Evolutionary conservation across 2,797 vertebrate genomes (phyloP), one percentile per base, ranked within the genome.

Genomic region (Neoniphon sammara): DNA sequence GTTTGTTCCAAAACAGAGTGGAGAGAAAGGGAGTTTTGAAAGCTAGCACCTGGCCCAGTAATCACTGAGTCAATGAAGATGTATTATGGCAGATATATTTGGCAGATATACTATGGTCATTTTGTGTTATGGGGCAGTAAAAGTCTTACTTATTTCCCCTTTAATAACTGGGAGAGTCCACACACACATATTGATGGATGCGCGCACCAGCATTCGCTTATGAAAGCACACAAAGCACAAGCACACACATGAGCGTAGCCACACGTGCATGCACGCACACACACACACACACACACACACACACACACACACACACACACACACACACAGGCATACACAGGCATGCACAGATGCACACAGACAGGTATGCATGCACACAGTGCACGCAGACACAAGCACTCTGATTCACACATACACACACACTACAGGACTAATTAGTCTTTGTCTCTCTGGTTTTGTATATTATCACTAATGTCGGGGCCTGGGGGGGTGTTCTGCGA

Each of bases 391-490:
- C 18, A 7, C 60, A 6, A 27, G 25, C 25, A 27, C 25, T 27
- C 25, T 27, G 25, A 2, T 27, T 27, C 34, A 57, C 64, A 18
- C 75, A 20, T 67, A 75, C 77, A 59, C 77, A 61, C 60, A 36
- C 58, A 52, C 53, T n/a, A 50, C 70, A 83, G 82, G 82, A 85
- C 87, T 91, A 91, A 92, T 92, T 92, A 92, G 91, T 90, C 88
- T 92, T 86, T 90, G 90, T 91, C 89, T 90, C 87, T 64, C 69
- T 72, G 87, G 85, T 89, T 90, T 87, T 89, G 88, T 90, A 72
- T 89, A 88, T 88, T 85, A 89, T 87, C 87, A 86, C 81, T 90
- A 90, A 89, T 90, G 91, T 84, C 27, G 77, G 75, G 46, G 86
- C 91, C 83, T 54, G 81, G 77, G 90, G 90, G 78, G 79, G 62